Percentiles rank a stretch among this genome's conserved stretches.
These are phyloP conservation scores for Thymelicus acteon DNA, from an alignment of 2,888 invertebrate species.

Conservation along the genomic window DNA sequence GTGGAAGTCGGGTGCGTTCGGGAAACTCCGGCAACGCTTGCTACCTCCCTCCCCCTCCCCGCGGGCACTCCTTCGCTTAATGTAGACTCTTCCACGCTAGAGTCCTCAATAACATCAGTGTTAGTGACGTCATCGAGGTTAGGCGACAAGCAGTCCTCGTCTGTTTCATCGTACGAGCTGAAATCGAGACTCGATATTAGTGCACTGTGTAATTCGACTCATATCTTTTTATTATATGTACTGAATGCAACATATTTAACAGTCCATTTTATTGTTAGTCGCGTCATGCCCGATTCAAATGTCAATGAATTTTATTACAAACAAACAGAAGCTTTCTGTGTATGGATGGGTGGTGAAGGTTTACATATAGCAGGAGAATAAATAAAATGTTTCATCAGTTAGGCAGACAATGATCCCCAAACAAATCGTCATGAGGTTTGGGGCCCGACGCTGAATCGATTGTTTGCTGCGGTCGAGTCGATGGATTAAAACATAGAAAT, in stretches of 20 bases:
- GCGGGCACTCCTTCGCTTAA: slow-evolving; percentile 64
- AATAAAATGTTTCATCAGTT: slow-evolving; percentile 75
- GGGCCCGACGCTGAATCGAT: slow-evolving; percentile 40
- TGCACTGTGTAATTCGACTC: slow-evolving; percentile 15
- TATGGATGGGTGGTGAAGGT: slow-evolving; percentile 47
- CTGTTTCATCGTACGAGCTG: slow-evolving; percentile 89
- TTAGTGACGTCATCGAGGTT: slow-evolving; percentile 87
- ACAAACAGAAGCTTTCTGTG: slow-evolving; percentile 74
- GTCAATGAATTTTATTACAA: slow-evolving; percentile 64
- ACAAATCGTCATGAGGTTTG: slow-evolving; percentile 57
- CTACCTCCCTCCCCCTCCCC: slow-evolving; percentile 45
- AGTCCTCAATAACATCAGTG: slow-evolving; percentile 76
- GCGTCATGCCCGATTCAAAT: slow-evolving; percentile 69
- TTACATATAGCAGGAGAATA: slow-evolving; percentile 64
- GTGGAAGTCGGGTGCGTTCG: slow-evolving; percentile 47
- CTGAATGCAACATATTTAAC: slow-evolving; percentile 76
- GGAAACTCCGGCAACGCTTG: slow-evolving; percentile 45
- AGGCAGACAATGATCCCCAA: slow-evolving; percentile 78
- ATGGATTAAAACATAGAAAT: slow-evolving; percentile 24
- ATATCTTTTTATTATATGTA: slow-evolving; percentile 60
- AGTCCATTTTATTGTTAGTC: slow-evolving; percentile 69
- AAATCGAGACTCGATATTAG: slow-evolving; percentile 48
- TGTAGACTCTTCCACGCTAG: slow-evolving; percentile 76
- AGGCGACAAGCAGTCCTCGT: slow-evolving; percentile 88
- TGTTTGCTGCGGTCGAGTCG: slow-evolving; percentile 41